A percentile compares a stretch with the other conserved stretches of the same genome.
Conservation (phyloP, 2,888 invertebrate species). For the Microchrysa polita region DNA sequence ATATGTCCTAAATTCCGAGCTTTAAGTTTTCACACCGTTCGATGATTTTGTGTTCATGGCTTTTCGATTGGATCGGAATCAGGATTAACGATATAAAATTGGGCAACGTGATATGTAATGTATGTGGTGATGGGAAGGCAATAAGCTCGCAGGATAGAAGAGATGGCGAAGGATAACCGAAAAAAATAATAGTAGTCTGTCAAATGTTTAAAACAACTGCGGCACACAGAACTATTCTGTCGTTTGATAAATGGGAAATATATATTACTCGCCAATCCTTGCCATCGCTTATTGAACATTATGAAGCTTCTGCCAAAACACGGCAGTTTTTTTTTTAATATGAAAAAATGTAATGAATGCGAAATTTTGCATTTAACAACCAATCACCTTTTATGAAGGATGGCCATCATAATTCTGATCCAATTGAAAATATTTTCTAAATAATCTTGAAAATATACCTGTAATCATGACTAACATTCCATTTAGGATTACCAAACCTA, state of each 20-base stretch:
- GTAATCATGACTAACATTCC: conserved; percentile 78
- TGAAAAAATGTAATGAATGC: background rate
- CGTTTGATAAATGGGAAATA: too few relatives aligned
- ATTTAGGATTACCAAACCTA: conserved; percentile 85
- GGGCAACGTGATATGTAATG: too few relatives aligned
- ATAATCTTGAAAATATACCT: conserved; percentile 57
- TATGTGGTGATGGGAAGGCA: too few relatives aligned
- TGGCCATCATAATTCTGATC: conserved; percentile 32
- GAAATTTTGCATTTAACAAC: conserved; percentile 1
- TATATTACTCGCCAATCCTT: too few relatives aligned
- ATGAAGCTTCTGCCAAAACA: too few relatives aligned
- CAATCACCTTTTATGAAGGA: background rate
- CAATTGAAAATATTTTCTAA: conserved; percentile 26
- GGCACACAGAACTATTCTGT: too few relatives aligned
- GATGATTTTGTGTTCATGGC: background rate
- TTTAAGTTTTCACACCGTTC: conserved; percentile 42
- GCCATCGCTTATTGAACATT: too few relatives aligned
- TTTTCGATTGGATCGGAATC: conserved; percentile 25
- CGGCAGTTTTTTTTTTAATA: too few relatives aligned
- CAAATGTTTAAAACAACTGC: too few relatives aligned
- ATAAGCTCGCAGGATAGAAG: too few relatives aligned
- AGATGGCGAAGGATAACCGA: too few relatives aligned
- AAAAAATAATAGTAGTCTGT: too few relatives aligned
- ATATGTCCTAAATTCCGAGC: conserved; percentile 67
- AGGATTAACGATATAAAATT: background rate